A percentile compares a stretch with the other conserved stretches of the same genome.
phyloP scores from a whole-genome alignment of 1,140 invertebrate species.

The Cydia fagiglandana region DNA sequence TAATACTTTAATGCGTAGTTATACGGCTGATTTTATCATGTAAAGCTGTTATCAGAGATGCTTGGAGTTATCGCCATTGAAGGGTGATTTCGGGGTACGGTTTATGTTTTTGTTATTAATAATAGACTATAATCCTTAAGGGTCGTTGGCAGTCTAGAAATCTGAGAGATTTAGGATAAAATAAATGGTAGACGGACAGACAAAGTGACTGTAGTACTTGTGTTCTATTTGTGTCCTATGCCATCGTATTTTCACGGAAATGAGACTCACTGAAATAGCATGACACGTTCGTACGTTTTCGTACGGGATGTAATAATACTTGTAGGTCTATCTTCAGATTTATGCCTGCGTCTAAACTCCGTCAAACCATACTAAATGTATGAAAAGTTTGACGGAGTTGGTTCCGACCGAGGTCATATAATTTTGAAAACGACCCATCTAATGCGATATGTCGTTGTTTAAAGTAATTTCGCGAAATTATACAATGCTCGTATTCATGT shows the following conservation, averaged over 20 bases:
- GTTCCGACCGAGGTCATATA: too few species aligned
- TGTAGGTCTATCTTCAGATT: too few species aligned
- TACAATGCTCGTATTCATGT: neutral
- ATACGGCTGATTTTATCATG: neutral
- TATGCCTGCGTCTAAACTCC: too few species aligned
- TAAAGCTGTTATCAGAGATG: neutral
- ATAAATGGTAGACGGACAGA: neutral
- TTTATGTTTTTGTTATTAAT: neutral
- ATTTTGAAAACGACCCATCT: too few species aligned
- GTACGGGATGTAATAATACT: too few species aligned
- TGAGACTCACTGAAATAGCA: too few species aligned
- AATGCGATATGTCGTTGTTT: neutral
- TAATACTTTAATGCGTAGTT: neutral
- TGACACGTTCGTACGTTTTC: too few species aligned
- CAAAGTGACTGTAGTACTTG: neutral
- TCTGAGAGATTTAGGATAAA: neutral
- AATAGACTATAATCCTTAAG: neutral
- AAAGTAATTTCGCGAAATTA: conserved; percentile 11
- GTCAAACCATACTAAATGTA: too few species aligned
- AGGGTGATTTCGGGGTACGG: neutral
- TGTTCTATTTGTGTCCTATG: too few species aligned
- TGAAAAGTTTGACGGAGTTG: too few species aligned
- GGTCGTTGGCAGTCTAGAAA: conserved; percentile 9
- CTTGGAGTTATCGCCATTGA: conserved; percentile 6
- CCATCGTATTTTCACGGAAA: too few species aligned